Evolutionary conservation across 2,797 vertebrate genomes (phyloP).

Genomic region (Notolabrus celidotus): DNA sequence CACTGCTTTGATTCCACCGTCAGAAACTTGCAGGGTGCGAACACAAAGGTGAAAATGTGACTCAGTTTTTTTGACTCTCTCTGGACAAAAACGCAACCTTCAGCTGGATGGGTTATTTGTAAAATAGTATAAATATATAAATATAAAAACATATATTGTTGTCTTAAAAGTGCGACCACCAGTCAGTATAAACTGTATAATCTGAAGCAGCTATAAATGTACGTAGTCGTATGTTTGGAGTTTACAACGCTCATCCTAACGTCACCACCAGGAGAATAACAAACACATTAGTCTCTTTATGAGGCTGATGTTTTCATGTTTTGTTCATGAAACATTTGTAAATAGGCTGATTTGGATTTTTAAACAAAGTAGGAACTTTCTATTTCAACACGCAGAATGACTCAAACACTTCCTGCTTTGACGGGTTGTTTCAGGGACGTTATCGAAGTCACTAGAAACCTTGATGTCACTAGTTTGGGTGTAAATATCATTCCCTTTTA

Average conservation of each 20-base stretch:
- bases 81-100: slow-evolving; percentile 19
- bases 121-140: slow-evolving; percentile 5
- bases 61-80: not conserved
- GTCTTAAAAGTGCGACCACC: slow-evolving; percentile 61
- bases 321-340: slow-evolving; percentile 6
- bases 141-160: slow-evolving; percentile 17
- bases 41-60: slow-evolving; percentile 72
- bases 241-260: no score
- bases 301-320: slow-evolving; percentile 9
- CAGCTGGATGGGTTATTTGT: slow-evolving; percentile 1
- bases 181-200: slow-evolving; percentile 27
- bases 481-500: not conserved
- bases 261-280: no score
- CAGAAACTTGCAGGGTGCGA: not conserved
- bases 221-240: not conserved
- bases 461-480: not conserved
- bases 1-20: not conserved
- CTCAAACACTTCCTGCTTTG: no score
- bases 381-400: no score
- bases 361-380: not conserved
- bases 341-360: slow-evolving; percentile 18
- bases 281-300: not conserved
- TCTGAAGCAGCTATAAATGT: slow-evolving; percentile 39
- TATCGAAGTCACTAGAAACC: not conserved
- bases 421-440: slow-evolving; percentile 7